Conservation (phyloP, 2,797 vertebrate genomes). For the Bucorvus abyssinicus region DNA sequence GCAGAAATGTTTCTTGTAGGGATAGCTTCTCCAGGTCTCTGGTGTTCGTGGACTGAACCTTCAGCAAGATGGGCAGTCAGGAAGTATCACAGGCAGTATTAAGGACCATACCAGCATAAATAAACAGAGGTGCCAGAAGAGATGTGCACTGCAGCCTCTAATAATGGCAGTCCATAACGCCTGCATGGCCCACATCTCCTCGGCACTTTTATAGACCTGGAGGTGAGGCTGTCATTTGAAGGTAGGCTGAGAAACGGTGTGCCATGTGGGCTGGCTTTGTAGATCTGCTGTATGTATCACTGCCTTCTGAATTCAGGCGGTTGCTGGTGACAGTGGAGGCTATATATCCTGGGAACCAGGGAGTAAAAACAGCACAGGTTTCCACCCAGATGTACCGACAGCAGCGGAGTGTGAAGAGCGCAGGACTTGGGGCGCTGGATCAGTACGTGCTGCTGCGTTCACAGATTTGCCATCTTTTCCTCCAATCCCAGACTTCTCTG, state of each 20-base stretch:
- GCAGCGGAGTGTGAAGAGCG: neutral
- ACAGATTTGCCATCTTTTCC: neutral
- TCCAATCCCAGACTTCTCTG: neutral
- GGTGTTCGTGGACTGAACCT: neutral
- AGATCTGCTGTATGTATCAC: neutral
- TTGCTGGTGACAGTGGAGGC: neutral
- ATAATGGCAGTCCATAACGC: neutral
- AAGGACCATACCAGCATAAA: neutral
- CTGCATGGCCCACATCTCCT: neutral
- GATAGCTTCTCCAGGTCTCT: neutral
- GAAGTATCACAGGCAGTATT: neutral
- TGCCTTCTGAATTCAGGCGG: neutral
- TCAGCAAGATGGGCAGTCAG: neutral
- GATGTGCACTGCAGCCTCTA: neutral
- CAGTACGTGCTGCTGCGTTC: neutral
- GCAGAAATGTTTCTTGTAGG: neutral
- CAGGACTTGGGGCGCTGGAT: neutral
- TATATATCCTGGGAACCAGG: neutral
- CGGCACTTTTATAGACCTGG: neutral
- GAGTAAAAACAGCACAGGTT: neutral
- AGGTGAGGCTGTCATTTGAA: neutral
- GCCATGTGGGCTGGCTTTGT: neutral
- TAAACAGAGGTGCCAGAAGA: neutral
- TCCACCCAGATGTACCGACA: neutral
- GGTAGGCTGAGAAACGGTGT: neutral